phyloP scores from a whole-genome alignment of 2,113 vertebrate species.

The Pelobates fuscus region DNA sequence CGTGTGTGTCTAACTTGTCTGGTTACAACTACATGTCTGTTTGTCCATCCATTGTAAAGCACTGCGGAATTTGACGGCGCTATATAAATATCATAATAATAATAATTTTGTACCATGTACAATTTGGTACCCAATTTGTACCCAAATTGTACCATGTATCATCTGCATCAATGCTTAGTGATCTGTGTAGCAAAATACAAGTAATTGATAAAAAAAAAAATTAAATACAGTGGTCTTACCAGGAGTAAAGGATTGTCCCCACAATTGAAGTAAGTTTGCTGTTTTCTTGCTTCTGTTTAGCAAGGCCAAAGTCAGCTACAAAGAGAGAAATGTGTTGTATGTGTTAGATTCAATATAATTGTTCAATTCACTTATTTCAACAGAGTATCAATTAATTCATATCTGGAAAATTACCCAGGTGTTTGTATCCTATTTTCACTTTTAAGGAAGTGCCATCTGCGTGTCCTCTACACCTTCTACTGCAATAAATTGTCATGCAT shows the following conservation, averaged over 20 bases:
- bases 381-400: not conserved
- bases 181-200: no score
- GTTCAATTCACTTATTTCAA: constrained; percentile 4
- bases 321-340: constrained; percentile 41
- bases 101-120: no score
- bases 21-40: no score
- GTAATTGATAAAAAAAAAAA: no score
- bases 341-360: constrained; percentile 7
- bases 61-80: no score
- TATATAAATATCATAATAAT: no score
- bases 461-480: constrained; percentile 1
- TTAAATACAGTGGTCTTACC: constrained; percentile 73
- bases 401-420: constrained; percentile 18
- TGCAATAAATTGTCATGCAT: not conserved
- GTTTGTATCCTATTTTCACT: constrained; percentile 14
- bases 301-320: constrained; percentile 87
- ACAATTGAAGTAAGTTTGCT: constrained; percentile 84
- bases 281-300: constrained; percentile 89
- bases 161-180: no score
- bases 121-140: no score
- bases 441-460: not conserved
- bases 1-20: no score
- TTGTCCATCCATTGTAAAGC: no score
- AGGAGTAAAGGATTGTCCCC: constrained; percentile 87
- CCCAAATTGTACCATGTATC: no score